Conservation (phyloP, 2,113 vertebrate species). For the Planiliza haematocheilus region DNA sequence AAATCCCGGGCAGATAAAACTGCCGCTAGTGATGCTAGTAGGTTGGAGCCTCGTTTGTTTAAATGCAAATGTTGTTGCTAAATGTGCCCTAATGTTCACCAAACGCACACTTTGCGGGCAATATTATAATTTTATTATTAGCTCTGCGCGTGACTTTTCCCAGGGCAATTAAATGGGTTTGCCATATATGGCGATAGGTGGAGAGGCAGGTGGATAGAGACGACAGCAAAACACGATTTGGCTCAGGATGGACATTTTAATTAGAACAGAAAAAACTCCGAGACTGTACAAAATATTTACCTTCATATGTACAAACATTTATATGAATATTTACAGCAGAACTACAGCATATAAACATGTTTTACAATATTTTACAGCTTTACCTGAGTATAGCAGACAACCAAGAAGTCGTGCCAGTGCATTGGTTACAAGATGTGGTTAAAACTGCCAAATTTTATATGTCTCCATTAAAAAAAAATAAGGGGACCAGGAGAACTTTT, state of each 20-base stretch:
- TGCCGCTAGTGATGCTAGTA: constrained; percentile 4
- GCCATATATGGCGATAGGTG: too few species aligned
- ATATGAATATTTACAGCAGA: constrained; percentile 30
- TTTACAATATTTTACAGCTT: constrained; percentile 39
- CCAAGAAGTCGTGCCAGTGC: neutral
- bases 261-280: constrained; percentile 64
- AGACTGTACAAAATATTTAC: constrained; percentile 66
- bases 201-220: neutral
- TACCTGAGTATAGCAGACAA: constrained; percentile 31
- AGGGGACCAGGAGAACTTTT: constrained; percentile 35
- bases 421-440: constrained; percentile 4
- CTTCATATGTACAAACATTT: constrained; percentile 46
- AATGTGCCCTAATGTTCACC: neutral
- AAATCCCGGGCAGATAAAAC: neutral
- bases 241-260: constrained; percentile 59
- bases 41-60: neutral
- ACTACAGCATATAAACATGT: constrained; percentile 3
- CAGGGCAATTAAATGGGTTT: too few species aligned
- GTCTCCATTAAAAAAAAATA: constrained; percentile 3
- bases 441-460: neutral
- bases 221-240: neutral
- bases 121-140: too few species aligned
- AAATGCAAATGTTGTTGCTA: neutral
- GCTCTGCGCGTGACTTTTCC: too few species aligned
- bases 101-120: too few species aligned